These are phyloP conservation scores for Exocentrus adspersus DNA, from an alignment of 2,888 invertebrate genomes.

Conservation along the genomic window DNA sequence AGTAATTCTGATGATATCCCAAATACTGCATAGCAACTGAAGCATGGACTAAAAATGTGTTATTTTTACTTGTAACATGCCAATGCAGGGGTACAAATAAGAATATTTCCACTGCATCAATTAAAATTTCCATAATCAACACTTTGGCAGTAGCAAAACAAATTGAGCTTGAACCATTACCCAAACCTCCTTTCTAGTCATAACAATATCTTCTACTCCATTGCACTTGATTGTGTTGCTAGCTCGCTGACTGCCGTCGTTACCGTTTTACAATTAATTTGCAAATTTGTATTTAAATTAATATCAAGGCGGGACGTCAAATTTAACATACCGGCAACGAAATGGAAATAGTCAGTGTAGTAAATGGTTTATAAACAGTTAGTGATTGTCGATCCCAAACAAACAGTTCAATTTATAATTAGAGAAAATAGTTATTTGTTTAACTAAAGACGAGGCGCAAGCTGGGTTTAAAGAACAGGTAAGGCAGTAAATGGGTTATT, in stretches of 20 bases:
- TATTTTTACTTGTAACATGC: no score
- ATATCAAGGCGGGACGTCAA: conserved; percentile 35
- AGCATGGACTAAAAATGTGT: no score
- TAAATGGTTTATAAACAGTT: conserved; percentile 30
- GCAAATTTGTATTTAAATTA: conserved; percentile 48
- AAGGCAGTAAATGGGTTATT: no score
- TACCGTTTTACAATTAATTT: conserved; percentile 49
- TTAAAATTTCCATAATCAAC: conserved; percentile 54
- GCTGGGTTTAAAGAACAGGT: no score
- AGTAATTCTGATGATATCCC: no score
- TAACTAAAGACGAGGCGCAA: no score
- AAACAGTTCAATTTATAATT: no score
- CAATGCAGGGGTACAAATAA: not conserved
- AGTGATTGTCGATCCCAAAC: no score
- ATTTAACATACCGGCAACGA: conserved; percentile 35
- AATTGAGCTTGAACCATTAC: conserved; percentile 51
- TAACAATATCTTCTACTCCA: conserved; percentile 50
- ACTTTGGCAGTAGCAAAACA: conserved; percentile 44
- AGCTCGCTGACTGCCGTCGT: conserved; percentile 41
- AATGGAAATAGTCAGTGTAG: conserved; percentile 37
- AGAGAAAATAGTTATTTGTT: no score
- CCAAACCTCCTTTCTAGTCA: conserved; percentile 47
- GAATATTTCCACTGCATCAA: conserved; percentile 34
- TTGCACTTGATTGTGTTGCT: conserved; percentile 45
- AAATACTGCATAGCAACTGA: no score